phyloP scores from a whole-genome alignment of 2,797 vertebrate species.

The Danio choprae region DNA sequence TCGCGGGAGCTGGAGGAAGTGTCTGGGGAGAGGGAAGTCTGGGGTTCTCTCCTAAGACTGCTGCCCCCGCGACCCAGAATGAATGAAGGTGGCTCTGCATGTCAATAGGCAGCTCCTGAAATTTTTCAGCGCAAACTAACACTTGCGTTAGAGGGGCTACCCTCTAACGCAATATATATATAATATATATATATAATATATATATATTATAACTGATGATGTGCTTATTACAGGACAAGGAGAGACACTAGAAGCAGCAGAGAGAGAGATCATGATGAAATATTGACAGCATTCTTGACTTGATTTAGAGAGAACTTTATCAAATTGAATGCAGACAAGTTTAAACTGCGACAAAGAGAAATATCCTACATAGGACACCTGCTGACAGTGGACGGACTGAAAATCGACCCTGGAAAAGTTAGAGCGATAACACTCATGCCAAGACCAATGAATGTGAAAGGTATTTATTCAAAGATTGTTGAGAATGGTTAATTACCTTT shows the following conservation, averaged over 20 bases:
- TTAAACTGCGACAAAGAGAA: not conserved
- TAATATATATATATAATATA: no score
- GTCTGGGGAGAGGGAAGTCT: no score
- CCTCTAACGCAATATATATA: no score
- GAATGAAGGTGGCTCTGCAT: conserved; percentile 46
- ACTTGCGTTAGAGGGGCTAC: conserved; percentile 1
- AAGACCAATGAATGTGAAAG: not conserved
- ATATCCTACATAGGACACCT: conserved; percentile 1
- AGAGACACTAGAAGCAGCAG: conserved; percentile 30
- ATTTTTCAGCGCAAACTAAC: conserved; percentile 51
- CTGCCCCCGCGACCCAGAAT: no score
- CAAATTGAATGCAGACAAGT: conserved; percentile 21
- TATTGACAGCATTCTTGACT: not conserved
- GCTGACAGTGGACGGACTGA: not conserved
- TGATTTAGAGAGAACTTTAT: not conserved
- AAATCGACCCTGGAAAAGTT: not conserved
- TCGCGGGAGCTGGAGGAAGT: no score
- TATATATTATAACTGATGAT: conserved; percentile 47
- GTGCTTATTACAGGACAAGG: conserved; percentile 48
- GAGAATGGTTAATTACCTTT: conserved; percentile 17
- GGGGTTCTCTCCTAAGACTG: no score
- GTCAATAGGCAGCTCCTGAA: conserved; percentile 34
- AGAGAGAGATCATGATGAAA: conserved; percentile 2
- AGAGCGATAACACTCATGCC: not conserved
- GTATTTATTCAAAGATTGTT: not conserved